Conservation (phyloP, 1,140 invertebrate species). For the Micrasema longulum region DNA sequence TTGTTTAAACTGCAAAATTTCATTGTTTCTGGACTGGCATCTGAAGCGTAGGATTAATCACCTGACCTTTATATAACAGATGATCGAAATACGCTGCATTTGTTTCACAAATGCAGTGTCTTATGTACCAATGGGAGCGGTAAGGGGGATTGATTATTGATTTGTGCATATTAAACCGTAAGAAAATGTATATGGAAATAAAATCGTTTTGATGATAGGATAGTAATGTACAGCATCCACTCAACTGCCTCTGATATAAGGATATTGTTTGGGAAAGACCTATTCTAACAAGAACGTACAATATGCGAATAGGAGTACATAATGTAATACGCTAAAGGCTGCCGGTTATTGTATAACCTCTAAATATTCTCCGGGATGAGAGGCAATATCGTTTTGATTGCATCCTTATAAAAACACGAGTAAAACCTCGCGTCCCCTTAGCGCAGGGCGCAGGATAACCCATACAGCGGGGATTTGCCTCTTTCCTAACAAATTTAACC, state of each 20-base stretch:
- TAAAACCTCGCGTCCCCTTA: constrained; percentile 32
- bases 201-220: too few relatives aligned
- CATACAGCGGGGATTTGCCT: constrained; percentile 53
- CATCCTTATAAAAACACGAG: constrained; percentile 45
- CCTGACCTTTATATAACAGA: too few relatives aligned
- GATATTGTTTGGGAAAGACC: not conserved
- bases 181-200: too few relatives aligned
- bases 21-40: too few relatives aligned
- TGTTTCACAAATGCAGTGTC: too few relatives aligned
- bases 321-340: constrained; percentile 27
- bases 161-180: too few relatives aligned
- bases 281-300: not conserved
- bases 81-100: too few relatives aligned
- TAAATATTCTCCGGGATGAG: constrained; percentile 38
- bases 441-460: constrained; percentile 45
- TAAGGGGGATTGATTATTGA: too few relatives aligned
- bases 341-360: constrained; percentile 36
- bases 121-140: too few relatives aligned
- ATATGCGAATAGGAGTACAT: too few relatives aligned
- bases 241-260: constrained; percentile 13
- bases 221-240: constrained; percentile 13
- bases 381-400: constrained; percentile 53
- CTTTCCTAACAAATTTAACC: constrained; percentile 56
- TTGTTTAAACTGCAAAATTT: too few relatives aligned
- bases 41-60: too few relatives aligned